Conservation (phyloP, 37 sponge, comb jelly and placozoan species). For the Chondrosia reniformis region DNA sequence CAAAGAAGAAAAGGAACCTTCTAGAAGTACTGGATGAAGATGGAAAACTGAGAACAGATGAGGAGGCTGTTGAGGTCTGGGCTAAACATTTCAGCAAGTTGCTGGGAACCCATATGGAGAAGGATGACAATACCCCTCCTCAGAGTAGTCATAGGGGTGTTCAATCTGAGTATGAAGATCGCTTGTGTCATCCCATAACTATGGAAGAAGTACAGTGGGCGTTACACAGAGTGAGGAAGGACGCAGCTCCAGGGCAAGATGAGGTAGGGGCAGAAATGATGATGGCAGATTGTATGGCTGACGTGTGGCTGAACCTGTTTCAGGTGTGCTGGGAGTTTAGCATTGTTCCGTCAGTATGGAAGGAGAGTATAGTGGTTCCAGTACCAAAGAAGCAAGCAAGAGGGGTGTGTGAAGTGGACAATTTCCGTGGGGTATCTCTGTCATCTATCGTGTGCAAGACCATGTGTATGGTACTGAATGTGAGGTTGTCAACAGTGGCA, state of each 20-base stretch:
- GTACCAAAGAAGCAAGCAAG: slow-evolving; percentile 16
- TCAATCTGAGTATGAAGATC: background rate
- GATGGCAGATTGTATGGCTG: slow-evolving; percentile 13
- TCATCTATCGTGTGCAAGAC: slow-evolving; percentile 12
- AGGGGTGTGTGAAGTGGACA: slow-evolving; percentile 15
- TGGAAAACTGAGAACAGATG: slow-evolving; percentile 15
- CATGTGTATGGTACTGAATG: slow-evolving; percentile 17
- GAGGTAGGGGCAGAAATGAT: slow-evolving; percentile 12
- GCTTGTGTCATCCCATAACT: slow-evolving; percentile 1
- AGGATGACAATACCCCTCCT: background rate
- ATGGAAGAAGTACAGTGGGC: slow-evolving; percentile 12
- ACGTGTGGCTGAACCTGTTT: slow-evolving; percentile 18
- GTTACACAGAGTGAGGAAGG: slow-evolving; percentile 9
- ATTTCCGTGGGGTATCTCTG: slow-evolving; percentile 10
- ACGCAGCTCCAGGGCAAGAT: slow-evolving; percentile 16
- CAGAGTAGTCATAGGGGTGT: background rate
- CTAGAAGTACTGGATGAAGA: slow-evolving; percentile 17
- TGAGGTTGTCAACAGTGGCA: slow-evolving; percentile 9
- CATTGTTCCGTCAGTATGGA: slow-evolving; percentile 17
- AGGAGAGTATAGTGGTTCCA: slow-evolving; percentile 6
- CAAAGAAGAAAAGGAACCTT: slow-evolving; percentile 15
- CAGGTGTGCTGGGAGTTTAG: slow-evolving; percentile 12
- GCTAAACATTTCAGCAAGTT: slow-evolving; percentile 8
- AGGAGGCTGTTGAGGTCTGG: slow-evolving; percentile 8
- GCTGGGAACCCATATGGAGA: slow-evolving; percentile 15